These are phyloP conservation scores for Epinotia ramella DNA, from an alignment of 2,888 invertebrate genomes.

Conservation along the genomic window DNA sequence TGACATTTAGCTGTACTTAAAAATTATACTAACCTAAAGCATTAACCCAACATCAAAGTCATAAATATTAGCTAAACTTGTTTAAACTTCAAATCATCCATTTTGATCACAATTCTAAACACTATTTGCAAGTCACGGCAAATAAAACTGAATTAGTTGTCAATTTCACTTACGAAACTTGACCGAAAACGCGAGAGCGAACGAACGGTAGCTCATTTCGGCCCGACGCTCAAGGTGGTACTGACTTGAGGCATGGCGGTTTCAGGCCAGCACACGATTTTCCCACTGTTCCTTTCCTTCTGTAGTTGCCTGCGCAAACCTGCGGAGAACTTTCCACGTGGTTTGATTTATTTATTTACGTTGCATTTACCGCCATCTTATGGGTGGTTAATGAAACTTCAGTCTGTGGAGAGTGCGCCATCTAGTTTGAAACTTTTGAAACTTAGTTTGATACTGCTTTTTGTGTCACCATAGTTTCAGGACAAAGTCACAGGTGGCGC, in stretches of 20 bases:
- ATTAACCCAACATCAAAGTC: slow-evolving; percentile 29
- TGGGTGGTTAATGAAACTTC: slow-evolving; percentile 46
- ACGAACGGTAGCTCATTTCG: slow-evolving; percentile 56
- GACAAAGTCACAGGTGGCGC: slow-evolving; percentile 30
- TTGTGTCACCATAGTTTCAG: not conserved
- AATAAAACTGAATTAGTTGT: slow-evolving; percentile 24
- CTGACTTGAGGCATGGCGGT: slow-evolving; percentile 69
- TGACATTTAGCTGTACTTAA: slow-evolving; percentile 27
- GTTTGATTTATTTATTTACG: slow-evolving; percentile 53
- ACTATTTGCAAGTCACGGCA: slow-evolving; percentile 30
- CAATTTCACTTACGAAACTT: slow-evolving; percentile 64
- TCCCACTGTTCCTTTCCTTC: slow-evolving; percentile 69
- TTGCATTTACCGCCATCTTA: slow-evolving; percentile 59
- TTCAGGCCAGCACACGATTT: slow-evolving; percentile 65
- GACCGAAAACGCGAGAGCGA: slow-evolving; percentile 39
- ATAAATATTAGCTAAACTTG: slow-evolving; percentile 25
- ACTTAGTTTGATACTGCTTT: not conserved
- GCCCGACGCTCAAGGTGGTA: slow-evolving; percentile 68
- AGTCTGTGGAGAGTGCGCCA: slow-evolving; percentile 46
- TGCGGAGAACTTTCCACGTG: slow-evolving; percentile 74
- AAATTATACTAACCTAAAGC: slow-evolving; percentile 32
- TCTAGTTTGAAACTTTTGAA: slow-evolving; percentile 46
- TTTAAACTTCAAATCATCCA: slow-evolving; percentile 37
- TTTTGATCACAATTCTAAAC: slow-evolving; percentile 31
- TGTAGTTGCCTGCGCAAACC: slow-evolving; percentile 73